A percentile compares a stretch with the other conserved stretches of the same genome.
Conservation (phyloP, 92 coral and sea anemone genomes). For the Porites divaricata region DNA sequence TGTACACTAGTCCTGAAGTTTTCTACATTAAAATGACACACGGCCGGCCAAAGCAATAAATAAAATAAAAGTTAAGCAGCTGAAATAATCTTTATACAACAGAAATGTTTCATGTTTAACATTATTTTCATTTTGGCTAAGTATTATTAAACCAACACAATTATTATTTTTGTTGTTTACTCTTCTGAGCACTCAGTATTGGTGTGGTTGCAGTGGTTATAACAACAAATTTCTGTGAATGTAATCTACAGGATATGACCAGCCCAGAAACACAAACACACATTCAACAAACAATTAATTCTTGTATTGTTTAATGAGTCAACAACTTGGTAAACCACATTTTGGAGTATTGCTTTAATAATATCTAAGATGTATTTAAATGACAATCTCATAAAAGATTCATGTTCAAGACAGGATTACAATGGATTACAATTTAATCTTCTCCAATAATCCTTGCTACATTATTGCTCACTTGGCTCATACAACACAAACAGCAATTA, state of each 20-base stretch:
- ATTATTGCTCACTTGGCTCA: neutral
- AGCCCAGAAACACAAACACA: neutral
- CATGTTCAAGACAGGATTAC: neutral
- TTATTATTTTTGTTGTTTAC: neutral
- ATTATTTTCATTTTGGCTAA: too few species aligned
- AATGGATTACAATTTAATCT: constrained; percentile 8
- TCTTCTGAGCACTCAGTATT: neutral
- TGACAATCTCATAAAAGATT: neutral
- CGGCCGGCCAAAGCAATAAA: too few species aligned
- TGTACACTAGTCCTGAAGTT: too few species aligned
- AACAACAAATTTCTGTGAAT: neutral
- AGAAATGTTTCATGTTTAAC: too few species aligned
- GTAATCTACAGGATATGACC: neutral
- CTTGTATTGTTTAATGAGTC: neutral
- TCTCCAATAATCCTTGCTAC: neutral
- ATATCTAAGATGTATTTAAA: too few species aligned
- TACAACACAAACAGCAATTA: neutral
- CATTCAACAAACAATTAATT: neutral
- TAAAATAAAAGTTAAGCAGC: too few species aligned
- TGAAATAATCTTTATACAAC: too few species aligned
- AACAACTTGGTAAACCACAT: neutral
- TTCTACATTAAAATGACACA: too few species aligned
- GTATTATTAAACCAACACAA: neutral
- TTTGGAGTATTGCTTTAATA: too few species aligned
- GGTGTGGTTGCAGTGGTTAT: neutral